Percentiles rank a stretch among this genome's conserved stretches.
These are phyloP conservation scores for Girardinus metallicus DNA, from an alignment of 2,797 vertebrate genomes.

Conservation along the genomic window DNA sequence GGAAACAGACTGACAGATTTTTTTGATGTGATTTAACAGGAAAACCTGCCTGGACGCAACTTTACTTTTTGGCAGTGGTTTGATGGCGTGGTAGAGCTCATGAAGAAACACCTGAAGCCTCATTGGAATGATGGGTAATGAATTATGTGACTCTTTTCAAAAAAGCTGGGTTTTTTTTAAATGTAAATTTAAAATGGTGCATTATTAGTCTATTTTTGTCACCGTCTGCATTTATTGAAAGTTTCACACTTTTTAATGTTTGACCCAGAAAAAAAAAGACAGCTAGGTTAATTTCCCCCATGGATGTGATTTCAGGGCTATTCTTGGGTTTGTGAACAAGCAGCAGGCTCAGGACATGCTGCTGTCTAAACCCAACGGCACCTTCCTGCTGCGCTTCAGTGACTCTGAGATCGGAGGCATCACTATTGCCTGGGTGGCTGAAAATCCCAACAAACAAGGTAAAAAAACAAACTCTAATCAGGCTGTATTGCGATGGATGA, in stretches of 20 bases:
- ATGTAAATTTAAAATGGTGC: neutral
- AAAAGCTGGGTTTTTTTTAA: neutral
- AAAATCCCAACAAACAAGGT: slow-evolving; percentile 86
- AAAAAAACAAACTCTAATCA: neutral
- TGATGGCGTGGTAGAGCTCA: slow-evolving; percentile 95
- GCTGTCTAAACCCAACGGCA: slow-evolving; percentile 94
- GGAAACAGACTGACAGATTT: neutral
- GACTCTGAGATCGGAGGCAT: slow-evolving; percentile 97
- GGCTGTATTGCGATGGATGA: neutral
- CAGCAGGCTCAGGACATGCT: slow-evolving; percentile 96
- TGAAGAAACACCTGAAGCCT: slow-evolving; percentile 92
- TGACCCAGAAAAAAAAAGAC: neutral
- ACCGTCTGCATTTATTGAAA: neutral
- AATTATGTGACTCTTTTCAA: neutral
- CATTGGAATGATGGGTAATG: slow-evolving; percentile 98
- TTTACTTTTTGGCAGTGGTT: slow-evolving; percentile 99
- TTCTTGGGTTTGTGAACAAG: slow-evolving; percentile 96
- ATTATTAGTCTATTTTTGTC: neutral
- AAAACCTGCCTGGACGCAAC: slow-evolving; percentile 93
- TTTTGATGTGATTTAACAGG: slow-evolving; percentile 73
- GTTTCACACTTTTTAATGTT: neutral
- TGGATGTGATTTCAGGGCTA: slow-evolving; percentile 81
- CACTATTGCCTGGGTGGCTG: slow-evolving; percentile 95
- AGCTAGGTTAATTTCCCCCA: neutral
- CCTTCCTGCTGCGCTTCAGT: slow-evolving; percentile 94